These are phyloP conservation scores for Stegostoma tigrinum DNA, from an alignment of 2,113 vertebrate species.

Conservation along the genomic window DNA sequence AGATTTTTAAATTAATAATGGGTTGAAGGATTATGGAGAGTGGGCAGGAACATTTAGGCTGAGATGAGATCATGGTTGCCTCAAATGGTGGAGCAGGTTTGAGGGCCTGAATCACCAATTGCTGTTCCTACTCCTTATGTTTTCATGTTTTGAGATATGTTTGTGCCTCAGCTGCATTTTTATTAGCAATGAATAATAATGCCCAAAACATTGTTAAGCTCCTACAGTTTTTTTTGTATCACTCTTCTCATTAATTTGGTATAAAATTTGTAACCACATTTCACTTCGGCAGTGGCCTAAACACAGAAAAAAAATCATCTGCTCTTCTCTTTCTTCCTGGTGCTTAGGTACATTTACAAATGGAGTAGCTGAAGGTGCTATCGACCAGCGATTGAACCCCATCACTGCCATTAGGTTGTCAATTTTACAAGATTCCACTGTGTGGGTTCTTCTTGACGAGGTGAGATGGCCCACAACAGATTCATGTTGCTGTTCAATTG, in stretches of 20 bases:
- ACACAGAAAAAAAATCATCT: neutral
- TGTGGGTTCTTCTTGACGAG: slow-evolving; percentile 95
- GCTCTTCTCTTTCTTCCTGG: neutral
- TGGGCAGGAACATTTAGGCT: too few relatives aligned
- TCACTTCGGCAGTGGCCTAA: neutral
- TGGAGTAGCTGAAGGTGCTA: slow-evolving; percentile 77
- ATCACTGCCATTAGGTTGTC: slow-evolving; percentile 79
- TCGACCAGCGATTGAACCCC: slow-evolving; percentile 79
- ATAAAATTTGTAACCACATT: neutral
- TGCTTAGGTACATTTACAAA: slow-evolving; percentile 82
- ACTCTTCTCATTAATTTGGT: neutral
- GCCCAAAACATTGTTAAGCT: neutral
- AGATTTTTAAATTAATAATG: too few relatives aligned
- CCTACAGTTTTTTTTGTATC: neutral
- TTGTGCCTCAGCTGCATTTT: neutral
- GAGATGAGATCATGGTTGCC: too few relatives aligned
- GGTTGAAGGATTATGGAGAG: too few relatives aligned
- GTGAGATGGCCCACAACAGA: slow-evolving; percentile 53
- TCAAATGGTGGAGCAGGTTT: too few relatives aligned
- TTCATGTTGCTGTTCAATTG: neutral
- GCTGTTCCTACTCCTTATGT: too few relatives aligned
- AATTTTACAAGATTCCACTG: slow-evolving; percentile 82
- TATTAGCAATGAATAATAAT: neutral
- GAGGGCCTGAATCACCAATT: too few relatives aligned
- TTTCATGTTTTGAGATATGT: neutral